These are phyloP conservation scores for Heterodera schachtii DNA, from an alignment of 1,140 invertebrate genomes.

Conservation along the genomic window DNA sequence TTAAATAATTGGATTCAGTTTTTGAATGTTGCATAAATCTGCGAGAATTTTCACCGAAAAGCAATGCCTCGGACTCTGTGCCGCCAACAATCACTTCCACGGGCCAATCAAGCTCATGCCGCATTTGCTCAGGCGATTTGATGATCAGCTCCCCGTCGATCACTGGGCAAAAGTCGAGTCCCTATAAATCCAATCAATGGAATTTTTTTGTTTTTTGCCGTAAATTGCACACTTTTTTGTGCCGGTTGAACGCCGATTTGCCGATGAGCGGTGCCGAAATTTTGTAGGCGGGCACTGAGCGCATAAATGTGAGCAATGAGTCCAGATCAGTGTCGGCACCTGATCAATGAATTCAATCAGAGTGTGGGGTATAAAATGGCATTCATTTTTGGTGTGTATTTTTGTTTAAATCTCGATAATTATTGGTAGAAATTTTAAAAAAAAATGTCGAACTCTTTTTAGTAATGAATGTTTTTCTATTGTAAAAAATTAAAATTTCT, in stretches of 20 bases:
- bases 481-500: too few species aligned
- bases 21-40: too few species aligned
- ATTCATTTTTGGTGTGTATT: too few species aligned
- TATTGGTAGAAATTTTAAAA: too few species aligned
- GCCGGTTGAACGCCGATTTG: conserved; percentile 46
- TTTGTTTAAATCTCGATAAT: too few species aligned
- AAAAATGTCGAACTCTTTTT: too few species aligned
- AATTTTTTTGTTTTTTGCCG: too few species aligned
- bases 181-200: background rate
- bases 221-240: conserved; percentile 33
- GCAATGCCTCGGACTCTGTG: conserved; percentile 46
- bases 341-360: background rate
- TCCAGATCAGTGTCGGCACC: conserved; percentile 28
- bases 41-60: conserved; percentile 33
- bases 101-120: conserved; percentile 8
- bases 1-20: too few species aligned
- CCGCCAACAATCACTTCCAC: conserved; percentile 49
- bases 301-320: conserved; percentile 40
- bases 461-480: too few species aligned
- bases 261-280: conserved; percentile 42
- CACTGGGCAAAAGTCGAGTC: conserved; percentile 54
- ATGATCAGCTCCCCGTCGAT: conserved; percentile 48
- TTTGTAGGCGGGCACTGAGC: conserved; percentile 32
- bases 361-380: too few species aligned
- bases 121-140: conserved; percentile 23